Evolutionary conservation across 1,140 invertebrate species (phyloP).

Genomic region (Acromyrmex heyeri): DNA sequence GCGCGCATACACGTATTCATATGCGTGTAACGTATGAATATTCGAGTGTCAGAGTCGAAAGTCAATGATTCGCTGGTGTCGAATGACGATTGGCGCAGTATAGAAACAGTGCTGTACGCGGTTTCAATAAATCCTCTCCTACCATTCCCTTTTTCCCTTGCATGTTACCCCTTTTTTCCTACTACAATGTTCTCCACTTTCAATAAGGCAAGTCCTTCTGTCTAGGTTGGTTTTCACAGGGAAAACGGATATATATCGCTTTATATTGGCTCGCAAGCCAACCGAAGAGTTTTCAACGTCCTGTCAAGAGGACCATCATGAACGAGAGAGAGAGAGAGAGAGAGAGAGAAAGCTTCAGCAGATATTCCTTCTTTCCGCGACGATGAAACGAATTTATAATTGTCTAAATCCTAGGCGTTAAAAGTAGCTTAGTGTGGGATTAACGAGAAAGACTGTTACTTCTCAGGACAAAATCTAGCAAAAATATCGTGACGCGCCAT

Average conservation of each 20-base stretch:
- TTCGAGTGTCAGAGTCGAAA: slow-evolving; percentile 23
- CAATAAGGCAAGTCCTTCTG: slow-evolving; percentile 73
- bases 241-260: slow-evolving; percentile 74
- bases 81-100: slow-evolving; percentile 63
- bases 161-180: slow-evolving; percentile 20
- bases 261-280: slow-evolving; percentile 68
- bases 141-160: not conserved
- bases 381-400: slow-evolving; percentile 38
- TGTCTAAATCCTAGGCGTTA: slow-evolving; percentile 33
- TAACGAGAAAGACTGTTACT: slow-evolving; percentile 26
- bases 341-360: slow-evolving; percentile 31
- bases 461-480: not conserved
- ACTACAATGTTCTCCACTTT: slow-evolving; percentile 67
- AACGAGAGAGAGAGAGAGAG: not conserved
- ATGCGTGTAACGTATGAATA: not conserved
- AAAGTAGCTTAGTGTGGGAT: slow-evolving; percentile 32
- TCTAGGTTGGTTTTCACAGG: slow-evolving; percentile 71
- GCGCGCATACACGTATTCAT: no score
- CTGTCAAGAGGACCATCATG: slow-evolving; percentile 58
- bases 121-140: slow-evolving; percentile 74
- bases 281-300: slow-evolving; percentile 71
- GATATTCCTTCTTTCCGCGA: slow-evolving; percentile 66
- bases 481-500: not conserved
- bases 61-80: slow-evolving; percentile 47
- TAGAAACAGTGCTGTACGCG: slow-evolving; percentile 69